Evolutionary conservation across 2,797 vertebrate species (phyloP).

Genomic region (Cetoscarus ocellatus): DNA sequence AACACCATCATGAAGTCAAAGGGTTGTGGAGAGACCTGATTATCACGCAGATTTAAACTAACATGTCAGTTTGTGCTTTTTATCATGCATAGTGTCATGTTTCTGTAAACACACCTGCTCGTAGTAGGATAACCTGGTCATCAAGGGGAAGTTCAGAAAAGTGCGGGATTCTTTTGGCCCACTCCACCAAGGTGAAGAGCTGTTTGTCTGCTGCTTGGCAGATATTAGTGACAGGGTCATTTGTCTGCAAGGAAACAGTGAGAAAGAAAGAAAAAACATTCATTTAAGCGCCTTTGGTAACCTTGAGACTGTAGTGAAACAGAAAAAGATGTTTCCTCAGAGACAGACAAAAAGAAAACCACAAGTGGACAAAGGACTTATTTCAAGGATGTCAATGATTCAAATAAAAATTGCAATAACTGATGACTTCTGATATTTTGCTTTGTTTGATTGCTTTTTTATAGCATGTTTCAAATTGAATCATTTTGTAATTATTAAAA

Average conservation of each 20-base stretch:
- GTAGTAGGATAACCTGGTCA: slow-evolving; percentile 96
- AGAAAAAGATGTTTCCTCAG: too few species aligned
- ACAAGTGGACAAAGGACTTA: too few species aligned
- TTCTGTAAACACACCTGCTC: slow-evolving; percentile 87
- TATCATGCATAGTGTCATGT: not conserved
- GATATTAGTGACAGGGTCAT: slow-evolving; percentile 97
- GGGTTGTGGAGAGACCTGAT: slow-evolving; percentile 8
- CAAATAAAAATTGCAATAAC: too few species aligned
- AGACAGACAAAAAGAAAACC: too few species aligned
- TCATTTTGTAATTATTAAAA: too few species aligned
- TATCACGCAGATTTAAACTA: not conserved
- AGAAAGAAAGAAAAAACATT: slow-evolving; percentile 6
- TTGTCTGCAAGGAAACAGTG: slow-evolving; percentile 83
- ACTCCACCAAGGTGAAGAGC: slow-evolving; percentile 95
- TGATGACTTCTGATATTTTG: too few species aligned
- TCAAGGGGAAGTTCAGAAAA: slow-evolving; percentile 94
- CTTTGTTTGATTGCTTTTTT: too few species aligned
- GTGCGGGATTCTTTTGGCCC: slow-evolving; percentile 95
- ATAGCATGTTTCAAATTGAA: too few species aligned
- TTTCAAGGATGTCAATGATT: too few species aligned
- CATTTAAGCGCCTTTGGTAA: not conserved
- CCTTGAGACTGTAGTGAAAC: not conserved
- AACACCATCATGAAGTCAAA: not conserved
- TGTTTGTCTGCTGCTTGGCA: slow-evolving; percentile 97
- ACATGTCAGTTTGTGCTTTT: not conserved